These are phyloP conservation scores for Boleophthalmus pectinirostris DNA, from an alignment of 2,113 vertebrate species.

Conservation along the genomic window DNA sequence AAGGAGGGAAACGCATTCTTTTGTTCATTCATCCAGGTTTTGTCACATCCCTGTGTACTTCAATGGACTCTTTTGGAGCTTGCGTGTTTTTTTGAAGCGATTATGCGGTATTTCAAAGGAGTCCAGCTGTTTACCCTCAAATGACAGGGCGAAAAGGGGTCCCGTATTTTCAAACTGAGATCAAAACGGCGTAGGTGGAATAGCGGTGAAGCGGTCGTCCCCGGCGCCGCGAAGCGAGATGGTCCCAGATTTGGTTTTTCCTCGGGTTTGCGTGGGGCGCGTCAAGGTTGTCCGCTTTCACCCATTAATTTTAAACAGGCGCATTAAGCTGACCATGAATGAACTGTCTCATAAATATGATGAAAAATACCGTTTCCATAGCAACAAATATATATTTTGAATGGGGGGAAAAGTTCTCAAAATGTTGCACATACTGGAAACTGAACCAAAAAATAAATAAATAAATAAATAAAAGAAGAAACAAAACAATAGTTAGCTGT, in stretches of 20 bases:
- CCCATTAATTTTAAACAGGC: no score
- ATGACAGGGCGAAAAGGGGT: background rate
- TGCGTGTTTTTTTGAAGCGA: constrained; percentile 26
- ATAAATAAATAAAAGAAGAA: no score
- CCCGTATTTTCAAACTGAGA: background rate
- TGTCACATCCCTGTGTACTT: constrained; percentile 22
- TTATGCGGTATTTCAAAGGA: constrained; percentile 28
- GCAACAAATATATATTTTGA: no score
- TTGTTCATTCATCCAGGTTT: constrained; percentile 34
- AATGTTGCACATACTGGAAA: no score
- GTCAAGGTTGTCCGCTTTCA: no score
- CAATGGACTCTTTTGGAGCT: constrained; percentile 16
- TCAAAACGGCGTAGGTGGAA: background rate
- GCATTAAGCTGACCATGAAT: no score
- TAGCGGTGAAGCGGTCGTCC: background rate
- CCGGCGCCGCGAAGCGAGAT: background rate
- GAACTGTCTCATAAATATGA: no score
- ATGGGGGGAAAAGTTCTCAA: no score
- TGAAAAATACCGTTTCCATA: no score
- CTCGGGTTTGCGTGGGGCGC: no score
- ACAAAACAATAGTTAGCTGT: no score
- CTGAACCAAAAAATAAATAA: no score
- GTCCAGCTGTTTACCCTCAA: constrained; percentile 21
- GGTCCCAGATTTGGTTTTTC: background rate
- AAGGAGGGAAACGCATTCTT: constrained; percentile 4